Conservation (phyloP, 2,888 invertebrate genomes). For the Pseudococcus jackbeardsleyi region DNA sequence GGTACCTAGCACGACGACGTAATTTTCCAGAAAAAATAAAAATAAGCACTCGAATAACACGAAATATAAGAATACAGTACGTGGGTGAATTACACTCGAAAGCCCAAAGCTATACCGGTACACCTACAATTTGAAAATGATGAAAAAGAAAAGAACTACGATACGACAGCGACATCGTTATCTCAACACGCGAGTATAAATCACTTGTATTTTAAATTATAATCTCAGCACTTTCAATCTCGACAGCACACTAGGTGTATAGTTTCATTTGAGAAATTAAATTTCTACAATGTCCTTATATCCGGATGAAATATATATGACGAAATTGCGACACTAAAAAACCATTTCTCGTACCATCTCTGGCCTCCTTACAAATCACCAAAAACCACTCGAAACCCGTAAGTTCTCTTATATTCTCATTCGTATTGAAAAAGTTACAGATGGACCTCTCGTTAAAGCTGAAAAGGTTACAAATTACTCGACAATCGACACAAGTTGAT, state of each 20-base stretch:
- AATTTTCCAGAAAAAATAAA: neutral
- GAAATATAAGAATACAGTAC: neutral
- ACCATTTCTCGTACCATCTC: neutral
- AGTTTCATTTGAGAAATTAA: neutral
- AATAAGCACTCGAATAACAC: neutral
- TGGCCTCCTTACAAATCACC: neutral
- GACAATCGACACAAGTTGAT: neutral
- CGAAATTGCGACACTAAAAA: neutral
- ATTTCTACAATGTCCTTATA: neutral
- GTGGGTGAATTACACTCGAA: neutral
- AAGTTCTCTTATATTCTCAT: neutral
- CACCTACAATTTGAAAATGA: neutral
- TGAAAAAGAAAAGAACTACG: neutral
- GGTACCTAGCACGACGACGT: neutral
- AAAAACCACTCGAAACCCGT: neutral
- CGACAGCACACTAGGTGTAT: neutral
- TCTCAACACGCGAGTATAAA: neutral
- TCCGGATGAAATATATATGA: neutral
- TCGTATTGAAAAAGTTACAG: neutral
- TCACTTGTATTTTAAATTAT: neutral
- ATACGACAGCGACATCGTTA: neutral
- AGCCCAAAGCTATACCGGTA: slow-evolving; percentile 13
- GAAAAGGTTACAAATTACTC: slow-evolving; percentile 27
- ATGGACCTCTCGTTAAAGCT: neutral
- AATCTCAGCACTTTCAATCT: neutral